These are phyloP conservation scores for Himantopus leucocephalus DNA, from an alignment of 2,113 vertebrate genomes.

Conservation along the genomic window DNA sequence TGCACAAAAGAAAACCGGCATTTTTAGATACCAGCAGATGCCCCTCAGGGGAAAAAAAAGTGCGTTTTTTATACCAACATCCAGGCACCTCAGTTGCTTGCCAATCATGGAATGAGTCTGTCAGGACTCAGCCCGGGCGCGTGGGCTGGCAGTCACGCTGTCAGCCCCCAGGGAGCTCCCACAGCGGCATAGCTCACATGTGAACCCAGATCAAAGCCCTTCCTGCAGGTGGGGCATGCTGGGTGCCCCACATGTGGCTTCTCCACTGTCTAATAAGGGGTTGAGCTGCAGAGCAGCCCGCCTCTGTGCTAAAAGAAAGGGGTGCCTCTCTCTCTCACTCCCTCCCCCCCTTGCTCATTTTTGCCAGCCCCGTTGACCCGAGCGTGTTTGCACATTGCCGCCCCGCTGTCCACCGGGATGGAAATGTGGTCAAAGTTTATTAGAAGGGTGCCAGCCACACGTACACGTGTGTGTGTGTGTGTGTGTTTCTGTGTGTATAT, in stretches of 20 bases:
- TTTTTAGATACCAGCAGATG: background rate
- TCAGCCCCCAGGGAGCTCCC: background rate
- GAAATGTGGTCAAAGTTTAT: slow-evolving; percentile 53
- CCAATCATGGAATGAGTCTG: background rate
- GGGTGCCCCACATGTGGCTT: background rate
- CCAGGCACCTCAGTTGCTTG: background rate
- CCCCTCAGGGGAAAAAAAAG: background rate
- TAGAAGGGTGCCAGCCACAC: background rate
- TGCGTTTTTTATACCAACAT: background rate
- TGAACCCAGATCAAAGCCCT: background rate
- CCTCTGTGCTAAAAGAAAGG: background rate
- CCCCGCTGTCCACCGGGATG: background rate
- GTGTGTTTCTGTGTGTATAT: background rate
- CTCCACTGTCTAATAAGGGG: background rate
- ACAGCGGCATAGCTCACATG: background rate
- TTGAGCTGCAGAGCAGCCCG: background rate
- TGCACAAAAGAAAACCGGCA: background rate
- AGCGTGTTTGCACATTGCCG: background rate
- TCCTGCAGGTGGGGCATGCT: background rate
- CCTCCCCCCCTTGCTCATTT: background rate
- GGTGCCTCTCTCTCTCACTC: background rate
- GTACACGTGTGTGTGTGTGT: rapidly evolving
- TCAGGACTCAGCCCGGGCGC: background rate
- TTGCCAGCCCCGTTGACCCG: background rate
- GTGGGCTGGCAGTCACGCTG: background rate